A percentile compares a stretch with the other conserved stretches of the same genome.
phyloP scores from a whole-genome alignment of 2,888 invertebrate genomes.

The Eristalis pertinax region DNA sequence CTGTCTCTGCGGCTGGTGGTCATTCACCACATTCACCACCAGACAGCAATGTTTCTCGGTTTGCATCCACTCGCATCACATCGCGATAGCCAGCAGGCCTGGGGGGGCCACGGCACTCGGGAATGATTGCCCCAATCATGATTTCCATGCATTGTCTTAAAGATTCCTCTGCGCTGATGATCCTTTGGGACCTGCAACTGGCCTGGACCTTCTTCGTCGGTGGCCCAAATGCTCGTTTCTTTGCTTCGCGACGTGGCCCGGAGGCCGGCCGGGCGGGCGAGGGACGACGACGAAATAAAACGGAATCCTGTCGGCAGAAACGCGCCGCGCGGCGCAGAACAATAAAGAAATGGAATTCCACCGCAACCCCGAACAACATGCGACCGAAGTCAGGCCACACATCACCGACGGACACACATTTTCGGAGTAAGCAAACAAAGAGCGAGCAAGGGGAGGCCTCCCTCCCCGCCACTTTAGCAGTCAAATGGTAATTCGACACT shows the following conservation, averaged over 20 bases:
- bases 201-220: constrained; percentile 46
- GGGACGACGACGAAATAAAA: not conserved
- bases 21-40: constrained; percentile 53
- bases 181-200: constrained; percentile 56
- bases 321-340: constrained; percentile 37
- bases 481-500: constrained; percentile 45
- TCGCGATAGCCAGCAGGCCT: constrained; percentile 46
- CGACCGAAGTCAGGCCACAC: constrained; percentile 9
- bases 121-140: constrained; percentile 69
- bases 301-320: constrained; percentile 21
- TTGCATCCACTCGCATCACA: constrained; percentile 19
- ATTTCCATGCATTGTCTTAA: constrained; percentile 69
- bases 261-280: not conserved
- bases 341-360: constrained; percentile 62
- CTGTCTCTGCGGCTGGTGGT: constrained; percentile 58
- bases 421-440: constrained; percentile 34
- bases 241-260: not conserved
- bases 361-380: constrained; percentile 6
- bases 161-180: constrained; percentile 64
- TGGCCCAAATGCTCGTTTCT: constrained; percentile 60
- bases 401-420: constrained; percentile 24
- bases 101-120: constrained; percentile 9
- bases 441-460: not conserved
- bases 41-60: constrained; percentile 1
- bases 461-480: constrained; percentile 1